Evolutionary conservation across 2,797 vertebrate genomes (phyloP), one percentile per base, ranked within the genome.

Genomic region (Aldrovandia affinis): DNA sequence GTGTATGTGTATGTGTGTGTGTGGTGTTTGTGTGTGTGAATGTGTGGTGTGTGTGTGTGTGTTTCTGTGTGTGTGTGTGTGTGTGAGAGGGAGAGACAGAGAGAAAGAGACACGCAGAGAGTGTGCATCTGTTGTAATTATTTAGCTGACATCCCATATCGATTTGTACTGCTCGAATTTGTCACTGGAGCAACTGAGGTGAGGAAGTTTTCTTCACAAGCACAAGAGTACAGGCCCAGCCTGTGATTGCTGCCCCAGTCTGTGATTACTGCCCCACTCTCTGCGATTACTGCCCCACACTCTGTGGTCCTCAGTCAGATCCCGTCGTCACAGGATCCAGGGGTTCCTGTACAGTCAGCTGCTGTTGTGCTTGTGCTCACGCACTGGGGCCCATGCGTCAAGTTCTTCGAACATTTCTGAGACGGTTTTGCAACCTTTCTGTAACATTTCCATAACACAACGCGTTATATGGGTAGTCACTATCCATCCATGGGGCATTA

Each of bases 41-140:
- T n/a, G n/a, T n/a, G n/a, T n/a, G n/a, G n/a, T n/a, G n/a, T n/a
- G n/a, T n/a, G n/a, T n/a, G n/a, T n/a, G n/a, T n/a, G n/a, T n/a
- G n/a, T n/a, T n/a, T n/a, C n/a, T n/a, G n/a, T n/a, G n/a, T n/a
- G n/a, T n/a, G n/a, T n/a, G n/a, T n/a, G n/a, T n/a, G n/a, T n/a
- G n/a, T n/a, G n/a, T n/a, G n/a, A n/a, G n/a, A n/a, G n/a, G n/a
- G n/a, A n/a, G n/a, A n/a, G n/a, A n/a, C n/a, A n/a, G n/a, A n/a
- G n/a, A n/a, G n/a, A n/a, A n/a, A n/a, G n/a, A n/a, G n/a, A n/a
- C n/a, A n/a, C n/a, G n/a, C 54, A 83, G 83, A 82, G 82, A 78
- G 78, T 81, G 83, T 80, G 68, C 77, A 79, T 84, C 70, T 83
- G 70, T 36, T 70, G 65, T 15, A 36, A 36, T 70, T 28, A 70